Base-by-base conservation (phyloP, 2,888 invertebrate species). In the Raillietiella orientalis region DNA sequence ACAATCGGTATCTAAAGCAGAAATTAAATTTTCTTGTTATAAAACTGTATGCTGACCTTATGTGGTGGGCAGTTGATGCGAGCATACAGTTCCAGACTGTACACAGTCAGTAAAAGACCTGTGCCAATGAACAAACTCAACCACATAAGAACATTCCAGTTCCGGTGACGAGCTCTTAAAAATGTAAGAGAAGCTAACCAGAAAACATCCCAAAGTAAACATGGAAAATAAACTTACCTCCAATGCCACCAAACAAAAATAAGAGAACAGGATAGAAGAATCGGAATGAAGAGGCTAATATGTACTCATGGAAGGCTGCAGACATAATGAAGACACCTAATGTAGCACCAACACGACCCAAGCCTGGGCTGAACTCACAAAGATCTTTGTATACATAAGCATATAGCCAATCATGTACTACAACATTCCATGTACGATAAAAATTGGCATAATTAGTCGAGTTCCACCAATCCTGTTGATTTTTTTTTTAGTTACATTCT, bases 341-440 rank as follows among this genome's bases (percentile, higher is more conserved):
- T 35, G 60, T 61, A 1, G 67, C 55, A 0, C 56, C 32, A 1
- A 43, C 27, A 25, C 36, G 26, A 11, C 32, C 33, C 13, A 28
- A 28, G 49, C 53, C 6, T 47, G 44, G 2, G 46, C 26, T 23
- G 16, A 2, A 27, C 12, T 22, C 25, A 24, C 37, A 35, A 28
- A 45, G 32, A 36, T 77, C 82, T 37, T 60, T 62, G 47, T 77
- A 82, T 30, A 93, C 56, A 45, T 87, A 79, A 4, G 64, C 62
- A 37, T 77, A 71, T 1, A 90, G 54, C 84, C 84, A 93, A 35
- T 79, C 75, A 43, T 87, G 72, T 0, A 90, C 82, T 0, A 87
- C 66, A 10, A 74, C 59, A 45, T 93, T 93, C 90, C 90, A 90
- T 4, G 69, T 69, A n/a, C 82, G 61, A 45, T 74, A 87, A 46